Conservation (phyloP, 2,113 vertebrate genomes). For the Acinonyx jubatus region DNA sequence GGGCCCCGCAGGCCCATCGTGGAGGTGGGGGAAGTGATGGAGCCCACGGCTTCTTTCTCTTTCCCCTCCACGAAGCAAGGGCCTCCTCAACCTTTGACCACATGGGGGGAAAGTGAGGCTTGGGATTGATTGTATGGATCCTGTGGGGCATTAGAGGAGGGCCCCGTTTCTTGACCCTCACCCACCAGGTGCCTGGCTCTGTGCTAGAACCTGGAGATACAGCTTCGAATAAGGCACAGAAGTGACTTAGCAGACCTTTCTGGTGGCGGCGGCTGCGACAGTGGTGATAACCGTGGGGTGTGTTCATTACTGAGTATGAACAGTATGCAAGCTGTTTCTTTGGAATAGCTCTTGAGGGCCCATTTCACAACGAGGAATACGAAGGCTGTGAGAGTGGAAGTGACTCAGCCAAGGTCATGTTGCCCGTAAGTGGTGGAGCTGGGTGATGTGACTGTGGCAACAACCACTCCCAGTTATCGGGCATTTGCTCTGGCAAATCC, state of each 20-base stretch:
- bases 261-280: background rate
- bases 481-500: background rate
- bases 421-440: background rate
- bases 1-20: background rate
- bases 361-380: background rate
- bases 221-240: background rate
- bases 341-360: background rate
- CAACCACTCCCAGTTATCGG: background rate
- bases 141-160: background rate
- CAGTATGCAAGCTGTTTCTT: background rate
- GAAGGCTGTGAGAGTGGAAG: background rate
- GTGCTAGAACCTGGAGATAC: background rate
- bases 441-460: background rate
- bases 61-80: background rate
- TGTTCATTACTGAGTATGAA: background rate
- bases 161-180: background rate
- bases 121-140: accelerated
- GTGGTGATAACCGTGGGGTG: background rate
- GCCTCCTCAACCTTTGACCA: background rate
- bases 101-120: background rate
- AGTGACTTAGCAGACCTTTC: background rate
- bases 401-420: background rate
- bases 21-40: background rate
- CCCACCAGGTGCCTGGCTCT: background rate
- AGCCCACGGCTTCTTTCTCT: background rate